Percentiles rank a stretch among this genome's conserved stretches.
These are phyloP conservation scores for Cephus cinctus DNA, from an alignment of 1,140 invertebrate species.

Conservation along the genomic window DNA sequence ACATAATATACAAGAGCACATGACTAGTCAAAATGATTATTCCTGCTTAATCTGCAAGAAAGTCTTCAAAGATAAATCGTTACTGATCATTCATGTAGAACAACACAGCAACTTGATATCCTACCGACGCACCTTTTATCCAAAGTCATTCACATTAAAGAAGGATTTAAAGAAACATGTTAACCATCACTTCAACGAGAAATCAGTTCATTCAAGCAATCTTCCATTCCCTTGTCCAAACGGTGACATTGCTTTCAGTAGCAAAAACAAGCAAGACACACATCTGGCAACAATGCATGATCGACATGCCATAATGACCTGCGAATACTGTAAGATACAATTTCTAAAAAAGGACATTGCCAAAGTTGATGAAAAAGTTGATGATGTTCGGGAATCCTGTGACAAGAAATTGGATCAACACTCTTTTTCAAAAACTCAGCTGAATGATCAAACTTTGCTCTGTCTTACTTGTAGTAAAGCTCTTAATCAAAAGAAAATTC, in stretches of 20 bases:
- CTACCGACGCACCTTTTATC: conserved; percentile 44
- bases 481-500: neutral
- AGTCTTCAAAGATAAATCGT: neutral
- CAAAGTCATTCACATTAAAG: conserved; percentile 52
- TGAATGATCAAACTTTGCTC: neutral
- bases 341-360: conserved; percentile 52
- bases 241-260: neutral
- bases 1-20: conserved; percentile 1
- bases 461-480: neutral
- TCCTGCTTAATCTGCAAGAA: conserved; percentile 13
- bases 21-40: neutral
- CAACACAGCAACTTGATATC: conserved; percentile 61
- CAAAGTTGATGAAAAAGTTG: conserved; percentile 54
- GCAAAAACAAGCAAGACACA: neutral
- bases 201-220: neutral
- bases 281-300: neutral
- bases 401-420: neutral
- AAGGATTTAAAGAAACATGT: conserved; percentile 31
- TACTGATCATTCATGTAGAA: conserved; percentile 32
- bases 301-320: conserved; percentile 17
- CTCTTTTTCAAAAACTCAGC: neutral
- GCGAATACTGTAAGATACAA: conserved; percentile 50
- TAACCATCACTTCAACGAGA: neutral
- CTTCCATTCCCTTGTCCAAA: neutral
- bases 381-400: conserved; percentile 50